Conservation (phyloP, 2,797 vertebrate genomes). For the Etheostoma perlongum region DNA sequence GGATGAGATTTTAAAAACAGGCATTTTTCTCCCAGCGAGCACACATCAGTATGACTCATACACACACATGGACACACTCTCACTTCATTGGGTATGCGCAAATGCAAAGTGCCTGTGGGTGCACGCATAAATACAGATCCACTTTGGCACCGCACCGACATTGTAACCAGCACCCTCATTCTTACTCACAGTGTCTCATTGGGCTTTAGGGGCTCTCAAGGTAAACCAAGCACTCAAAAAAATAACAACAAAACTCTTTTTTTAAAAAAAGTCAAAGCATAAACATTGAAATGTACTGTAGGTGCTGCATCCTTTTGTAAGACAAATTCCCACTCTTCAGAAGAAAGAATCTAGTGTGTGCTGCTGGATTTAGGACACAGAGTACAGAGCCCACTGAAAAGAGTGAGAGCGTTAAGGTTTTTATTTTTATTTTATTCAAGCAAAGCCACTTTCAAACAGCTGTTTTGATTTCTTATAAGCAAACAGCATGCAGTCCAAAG, state of each 20-base stretch:
- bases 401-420: neutral
- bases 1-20: slow-evolving; percentile 18
- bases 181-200: neutral
- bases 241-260: neutral
- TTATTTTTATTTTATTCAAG: no score
- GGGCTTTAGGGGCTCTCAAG: neutral
- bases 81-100: no score
- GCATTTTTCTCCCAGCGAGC: slow-evolving; percentile 8
- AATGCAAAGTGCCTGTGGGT: slow-evolving; percentile 1
- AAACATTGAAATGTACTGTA: neutral
- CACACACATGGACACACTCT: slow-evolving; percentile 10
- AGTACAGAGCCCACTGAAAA: slow-evolving; percentile 11
- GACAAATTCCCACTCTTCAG: neutral
- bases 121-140: slow-evolving; percentile 4
- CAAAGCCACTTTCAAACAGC: slow-evolving; percentile 34
- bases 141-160: slow-evolving; percentile 1
- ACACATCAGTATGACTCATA: neutral
- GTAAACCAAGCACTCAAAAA: neutral
- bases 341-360: slow-evolving; percentile 4
- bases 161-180: neutral
- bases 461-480: slow-evolving; percentile 33
- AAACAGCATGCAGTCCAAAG: slow-evolving; percentile 7
- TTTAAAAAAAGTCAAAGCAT: neutral
- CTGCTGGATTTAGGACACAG: slow-evolving; percentile 21
- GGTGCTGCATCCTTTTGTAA: neutral